A percentile compares a stretch with the other conserved stretches of the same genome.
Conservation (phyloP, 1,140 invertebrate species). For the Zaprionus inermis region DNA sequence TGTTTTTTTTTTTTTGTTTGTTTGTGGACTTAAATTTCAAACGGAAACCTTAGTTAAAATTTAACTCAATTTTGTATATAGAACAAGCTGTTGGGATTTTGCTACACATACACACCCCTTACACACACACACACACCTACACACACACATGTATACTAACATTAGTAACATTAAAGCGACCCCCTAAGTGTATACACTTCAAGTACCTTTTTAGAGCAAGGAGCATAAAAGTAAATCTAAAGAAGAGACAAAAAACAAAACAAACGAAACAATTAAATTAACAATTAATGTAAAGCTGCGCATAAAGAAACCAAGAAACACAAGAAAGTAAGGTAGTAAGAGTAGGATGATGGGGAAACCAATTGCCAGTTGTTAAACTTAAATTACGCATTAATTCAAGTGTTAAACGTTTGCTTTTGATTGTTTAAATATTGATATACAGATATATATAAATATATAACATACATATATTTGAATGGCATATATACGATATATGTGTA, state of each 20-base stretch:
- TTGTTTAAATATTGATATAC: constrained; percentile 36
- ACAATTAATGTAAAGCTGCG: constrained; percentile 16
- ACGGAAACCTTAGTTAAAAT: constrained; percentile 52
- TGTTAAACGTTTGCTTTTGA: constrained; percentile 55
- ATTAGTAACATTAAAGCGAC: constrained; percentile 27
- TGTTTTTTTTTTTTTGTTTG: not conserved
- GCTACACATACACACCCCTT: constrained; percentile 18
- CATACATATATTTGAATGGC: constrained; percentile 22
- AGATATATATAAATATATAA: constrained; percentile 21
- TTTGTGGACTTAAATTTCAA: constrained; percentile 28
- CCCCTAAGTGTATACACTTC: constrained; percentile 74
- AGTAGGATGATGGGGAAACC: constrained; percentile 14
- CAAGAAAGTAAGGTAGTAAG: not conserved
- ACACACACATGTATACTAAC: constrained; percentile 24
- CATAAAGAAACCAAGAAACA: constrained; percentile 39
- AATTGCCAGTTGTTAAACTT: constrained; percentile 52
- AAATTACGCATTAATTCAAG: constrained; percentile 35
- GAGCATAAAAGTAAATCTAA: constrained; percentile 38
- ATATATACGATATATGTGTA: constrained; percentile 21
- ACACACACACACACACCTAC: constrained; percentile 14
- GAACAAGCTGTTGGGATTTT: constrained; percentile 27
- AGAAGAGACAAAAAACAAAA: not conserved
- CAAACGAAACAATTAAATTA: constrained; percentile 20
- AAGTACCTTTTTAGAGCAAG: constrained; percentile 76
- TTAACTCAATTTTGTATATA: constrained; percentile 41